A percentile compares a stretch with the other conserved stretches of the same genome.
Evolutionary conservation across 2,797 vertebrate species (phyloP).

Genomic region (Cyclura pinguis): DNA sequence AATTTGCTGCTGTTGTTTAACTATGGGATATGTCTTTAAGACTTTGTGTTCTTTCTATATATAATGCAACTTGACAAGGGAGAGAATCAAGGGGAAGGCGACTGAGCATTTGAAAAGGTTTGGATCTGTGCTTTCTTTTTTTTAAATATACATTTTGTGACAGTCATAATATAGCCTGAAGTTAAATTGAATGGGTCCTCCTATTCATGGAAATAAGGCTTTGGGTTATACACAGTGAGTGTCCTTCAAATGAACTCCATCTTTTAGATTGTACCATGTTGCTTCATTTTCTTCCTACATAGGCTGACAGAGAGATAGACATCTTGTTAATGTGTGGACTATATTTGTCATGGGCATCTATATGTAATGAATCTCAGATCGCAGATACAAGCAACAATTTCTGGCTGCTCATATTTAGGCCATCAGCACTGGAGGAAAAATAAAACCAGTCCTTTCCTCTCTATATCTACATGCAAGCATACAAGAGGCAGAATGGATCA

Average conservation of each 20-base stretch:
- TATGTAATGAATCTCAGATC: background rate
- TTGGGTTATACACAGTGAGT: slow-evolving; percentile 47
- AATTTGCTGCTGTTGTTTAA: slow-evolving; percentile 60
- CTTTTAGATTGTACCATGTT: slow-evolving; percentile 34
- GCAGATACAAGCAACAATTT: background rate
- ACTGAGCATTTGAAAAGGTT: slow-evolving; percentile 54
- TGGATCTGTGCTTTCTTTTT: background rate
- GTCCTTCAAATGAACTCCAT: slow-evolving; percentile 46
- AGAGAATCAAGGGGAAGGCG: slow-evolving; percentile 56
- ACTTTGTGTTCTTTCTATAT: slow-evolving; percentile 63
- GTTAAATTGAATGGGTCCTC: slow-evolving; percentile 58
- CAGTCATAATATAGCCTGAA: slow-evolving; percentile 53
- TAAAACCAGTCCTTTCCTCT: background rate
- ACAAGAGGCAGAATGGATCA: background rate
- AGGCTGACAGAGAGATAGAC: background rate
- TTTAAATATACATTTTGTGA: slow-evolving; percentile 53
- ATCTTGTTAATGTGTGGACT: background rate
- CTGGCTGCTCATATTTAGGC: background rate
- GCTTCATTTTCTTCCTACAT: background rate
- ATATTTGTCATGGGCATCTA: background rate
- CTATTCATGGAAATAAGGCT: slow-evolving; percentile 48
- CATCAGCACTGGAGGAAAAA: background rate
- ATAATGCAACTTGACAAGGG: slow-evolving; percentile 73
- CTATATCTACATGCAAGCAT: background rate
- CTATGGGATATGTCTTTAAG: slow-evolving; percentile 62